These are phyloP conservation scores for Pluvianellus socialis DNA, from an alignment of 2,113 vertebrate genomes.

Conservation along the genomic window DNA sequence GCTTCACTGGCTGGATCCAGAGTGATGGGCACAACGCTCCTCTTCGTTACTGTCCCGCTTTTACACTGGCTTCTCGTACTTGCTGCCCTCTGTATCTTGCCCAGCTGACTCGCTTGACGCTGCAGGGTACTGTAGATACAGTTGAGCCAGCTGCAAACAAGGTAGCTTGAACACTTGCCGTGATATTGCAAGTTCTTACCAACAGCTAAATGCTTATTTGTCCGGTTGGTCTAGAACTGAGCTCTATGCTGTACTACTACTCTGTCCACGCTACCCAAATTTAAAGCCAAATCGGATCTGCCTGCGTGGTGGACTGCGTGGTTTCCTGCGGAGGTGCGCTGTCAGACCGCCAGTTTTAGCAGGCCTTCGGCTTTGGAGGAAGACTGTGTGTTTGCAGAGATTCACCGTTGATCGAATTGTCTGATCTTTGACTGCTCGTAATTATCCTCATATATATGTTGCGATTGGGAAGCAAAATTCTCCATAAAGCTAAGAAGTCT, in stretches of 20 bases:
- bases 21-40: rapidly evolving
- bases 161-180: not conserved
- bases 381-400: not conserved
- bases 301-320: rapidly evolving
- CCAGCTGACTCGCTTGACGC: too few species aligned
- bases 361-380: not conserved
- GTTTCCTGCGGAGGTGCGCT: not conserved
- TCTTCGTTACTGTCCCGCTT: not conserved
- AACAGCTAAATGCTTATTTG: not conserved
- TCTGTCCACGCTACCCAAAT: rapidly evolving
- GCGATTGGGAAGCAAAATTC: not conserved
- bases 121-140: too few species aligned
- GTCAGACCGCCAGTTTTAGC: not conserved
- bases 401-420: not conserved
- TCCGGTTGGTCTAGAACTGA: not conserved
- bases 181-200: not conserved
- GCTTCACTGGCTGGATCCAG: not conserved
- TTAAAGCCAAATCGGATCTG: not conserved
- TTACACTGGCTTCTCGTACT: not conserved
- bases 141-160: not conserved
- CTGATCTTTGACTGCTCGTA: not conserved
- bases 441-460: not conserved
- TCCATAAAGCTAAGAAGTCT: not conserved
- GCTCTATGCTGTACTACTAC: not conserved
- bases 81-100: not conserved